Base-by-base conservation (phyloP, 2,888 invertebrate species). In the Drosophila flavopinicola region DNA sequence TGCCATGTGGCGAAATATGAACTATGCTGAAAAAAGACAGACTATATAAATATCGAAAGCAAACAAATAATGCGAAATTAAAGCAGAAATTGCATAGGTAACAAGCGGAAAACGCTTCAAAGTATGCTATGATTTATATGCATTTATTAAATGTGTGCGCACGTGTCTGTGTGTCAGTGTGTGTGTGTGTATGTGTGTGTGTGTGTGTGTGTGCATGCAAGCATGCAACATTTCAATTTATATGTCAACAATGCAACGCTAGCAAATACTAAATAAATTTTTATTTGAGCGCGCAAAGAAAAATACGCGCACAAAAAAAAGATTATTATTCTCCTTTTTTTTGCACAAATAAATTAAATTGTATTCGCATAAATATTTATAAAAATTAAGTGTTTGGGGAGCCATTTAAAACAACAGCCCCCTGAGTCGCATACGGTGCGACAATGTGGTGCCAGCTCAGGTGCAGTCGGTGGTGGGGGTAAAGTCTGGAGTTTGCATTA, bases 301-400 rank as follows among this genome's bases (percentile, higher is more conserved):
- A 84, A 70, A 52, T 42, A 42, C 44, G 30, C 30, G 30, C 44
- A 51, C 20, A 70, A 78, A 71, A 80, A 75, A 65, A 53, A 37
- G 51, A 47, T 27, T 48, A 29, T 54, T 29, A 9, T 49, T 42
- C 13, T 30, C 10, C 15, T 29, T 48, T 44, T 56, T 71, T 54
- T 71, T 67, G 53, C 54, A 53, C 83, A 85, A 85, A 80, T 82
- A 87, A 83, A 87, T 83, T 85, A 86, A 82, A 83, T 75, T 82
- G 75, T 70, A 66, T 73, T 66, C 75, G 61, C 73, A 73, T 83
- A 83, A 83, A 83, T 87, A 83, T 87, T 83, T 87, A 85, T 83
- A 83, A 83, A 83, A 85, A 86, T 86, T 78, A 86, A 83, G 82
- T 85, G 87, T 73, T 78, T 45, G 75, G 87, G 73, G 85, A 78